Percentiles rank a stretch among this genome's conserved stretches.
phyloP scores from a whole-genome alignment of 2,888 invertebrate species.

The Sphaerophoria rueppellii region DNA sequence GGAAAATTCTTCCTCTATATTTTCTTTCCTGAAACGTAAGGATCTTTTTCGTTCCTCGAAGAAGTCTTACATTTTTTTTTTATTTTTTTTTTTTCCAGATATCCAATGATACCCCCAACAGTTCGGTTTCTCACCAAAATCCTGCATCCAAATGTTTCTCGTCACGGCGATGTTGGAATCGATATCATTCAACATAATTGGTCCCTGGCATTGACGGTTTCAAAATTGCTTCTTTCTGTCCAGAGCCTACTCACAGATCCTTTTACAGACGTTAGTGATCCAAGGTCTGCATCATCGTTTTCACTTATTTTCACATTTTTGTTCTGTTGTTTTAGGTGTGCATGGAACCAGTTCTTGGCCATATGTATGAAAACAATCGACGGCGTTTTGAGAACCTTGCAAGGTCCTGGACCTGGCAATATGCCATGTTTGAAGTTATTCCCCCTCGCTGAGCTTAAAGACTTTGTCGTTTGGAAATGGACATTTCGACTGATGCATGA shows the following conservation, averaged over 20 bases:
- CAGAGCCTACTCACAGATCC: conserved; percentile 95
- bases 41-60: conserved; percentile 26
- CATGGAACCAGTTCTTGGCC: conserved; percentile 94
- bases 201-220: conserved; percentile 96
- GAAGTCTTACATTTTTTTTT: not conserved
- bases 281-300: not conserved
- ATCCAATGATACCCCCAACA: conserved; percentile 95
- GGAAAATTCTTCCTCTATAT: conserved; percentile 95
- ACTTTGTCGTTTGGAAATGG: conserved; percentile 8
- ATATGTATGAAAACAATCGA: conserved; percentile 89
- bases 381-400: conserved; percentile 91
- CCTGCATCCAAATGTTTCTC: conserved; percentile 96
- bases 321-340: conserved; percentile 85
- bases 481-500: conserved; percentile 63
- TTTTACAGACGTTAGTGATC: conserved; percentile 87
- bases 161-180: conserved; percentile 97
- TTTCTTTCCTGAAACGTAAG: conserved; percentile 91
- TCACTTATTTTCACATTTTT: not conserved
- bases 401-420: conserved; percentile 94
- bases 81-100: conserved; percentile 82
- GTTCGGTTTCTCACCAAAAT: conserved; percentile 96
- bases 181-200: conserved; percentile 98
- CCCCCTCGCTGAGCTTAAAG: conserved; percentile 76
- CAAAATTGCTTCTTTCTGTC: conserved; percentile 93
- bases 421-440: conserved; percentile 91